Percentiles rank a stretch among this genome's conserved stretches.
Evolutionary conservation across 2,113 vertebrate genomes (phyloP).

Genomic region (Oncorhynchus tshawytscha): DNA sequence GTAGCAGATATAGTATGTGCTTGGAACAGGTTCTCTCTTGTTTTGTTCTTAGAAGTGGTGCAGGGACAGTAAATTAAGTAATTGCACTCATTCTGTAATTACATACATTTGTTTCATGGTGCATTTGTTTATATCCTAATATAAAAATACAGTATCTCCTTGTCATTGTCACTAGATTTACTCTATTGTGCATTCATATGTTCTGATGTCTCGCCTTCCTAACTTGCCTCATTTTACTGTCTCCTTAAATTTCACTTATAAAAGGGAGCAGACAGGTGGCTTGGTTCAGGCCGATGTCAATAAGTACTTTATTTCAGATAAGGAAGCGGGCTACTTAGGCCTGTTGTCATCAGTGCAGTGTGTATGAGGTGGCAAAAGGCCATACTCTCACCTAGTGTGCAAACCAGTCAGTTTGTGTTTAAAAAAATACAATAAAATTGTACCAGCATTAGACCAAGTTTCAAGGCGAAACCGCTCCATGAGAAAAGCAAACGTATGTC

Average conservation of each 20-base stretch:
- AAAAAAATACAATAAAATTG: too few species aligned
- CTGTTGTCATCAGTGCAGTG: background rate
- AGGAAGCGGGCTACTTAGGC: too few species aligned
- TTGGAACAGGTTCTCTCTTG: background rate
- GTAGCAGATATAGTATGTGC: background rate
- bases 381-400: background rate
- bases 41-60: background rate
- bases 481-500: slow-evolving; percentile 31
- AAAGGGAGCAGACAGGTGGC: background rate
- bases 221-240: background rate
- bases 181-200: background rate
- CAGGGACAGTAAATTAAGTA: background rate
- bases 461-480: slow-evolving; percentile 9
- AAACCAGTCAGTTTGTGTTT: background rate
- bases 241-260: too few species aligned
- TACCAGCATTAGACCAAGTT: background rate
- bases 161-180: background rate
- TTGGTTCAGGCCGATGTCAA: too few species aligned
- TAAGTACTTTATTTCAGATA: too few species aligned
- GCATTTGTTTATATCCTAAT: background rate
- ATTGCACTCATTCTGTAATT: background rate
- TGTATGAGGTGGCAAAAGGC: background rate
- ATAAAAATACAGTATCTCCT: background rate
- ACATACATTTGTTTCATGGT: background rate
- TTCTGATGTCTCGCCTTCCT: background rate